Conservation (phyloP, 2,888 invertebrate species). For the Anthophora plumipes region DNA sequence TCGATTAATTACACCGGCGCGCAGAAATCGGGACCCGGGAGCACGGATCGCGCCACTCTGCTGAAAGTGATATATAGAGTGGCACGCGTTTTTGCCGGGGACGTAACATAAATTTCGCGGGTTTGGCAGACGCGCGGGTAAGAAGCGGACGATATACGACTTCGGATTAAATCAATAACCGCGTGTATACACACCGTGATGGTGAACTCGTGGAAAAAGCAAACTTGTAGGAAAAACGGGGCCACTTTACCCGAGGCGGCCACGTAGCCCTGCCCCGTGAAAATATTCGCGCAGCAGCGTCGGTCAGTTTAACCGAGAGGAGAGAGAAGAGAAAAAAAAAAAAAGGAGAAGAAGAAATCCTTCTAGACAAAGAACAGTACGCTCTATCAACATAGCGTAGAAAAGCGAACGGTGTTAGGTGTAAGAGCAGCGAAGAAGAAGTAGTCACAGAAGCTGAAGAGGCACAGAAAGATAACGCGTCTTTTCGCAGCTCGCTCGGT, state of each 20-base stretch:
- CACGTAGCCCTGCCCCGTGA: constrained; percentile 28
- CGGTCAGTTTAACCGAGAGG: too few species aligned
- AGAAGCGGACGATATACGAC: constrained; percentile 51
- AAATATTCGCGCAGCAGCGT: background rate
- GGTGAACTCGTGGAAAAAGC: background rate
- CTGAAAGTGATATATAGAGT: constrained; percentile 49
- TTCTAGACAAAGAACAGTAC: too few species aligned
- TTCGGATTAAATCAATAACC: constrained; percentile 62
- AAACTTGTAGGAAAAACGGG: constrained; percentile 28
- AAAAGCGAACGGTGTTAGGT: background rate
- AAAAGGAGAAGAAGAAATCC: too few species aligned
- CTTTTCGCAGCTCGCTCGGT: constrained; percentile 73
- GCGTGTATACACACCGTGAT: background rate
- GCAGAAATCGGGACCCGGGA: background rate
- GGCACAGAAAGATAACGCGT: constrained; percentile 56
- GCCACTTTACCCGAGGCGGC: background rate
- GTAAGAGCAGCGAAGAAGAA: background rate
- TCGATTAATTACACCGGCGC: constrained; percentile 45
- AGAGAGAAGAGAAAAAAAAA: too few species aligned
- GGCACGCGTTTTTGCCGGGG: constrained; percentile 50
- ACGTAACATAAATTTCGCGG: constrained; percentile 54
- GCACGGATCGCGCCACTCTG: constrained; percentile 21
- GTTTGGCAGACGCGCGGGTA: constrained; percentile 45
- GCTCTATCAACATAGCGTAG: background rate
- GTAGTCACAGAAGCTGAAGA: constrained; percentile 8